Evolutionary conservation across 2,797 vertebrate genomes (phyloP), one percentile per base, ranked within the genome.

Genomic region (Zalophus californianus): DNA sequence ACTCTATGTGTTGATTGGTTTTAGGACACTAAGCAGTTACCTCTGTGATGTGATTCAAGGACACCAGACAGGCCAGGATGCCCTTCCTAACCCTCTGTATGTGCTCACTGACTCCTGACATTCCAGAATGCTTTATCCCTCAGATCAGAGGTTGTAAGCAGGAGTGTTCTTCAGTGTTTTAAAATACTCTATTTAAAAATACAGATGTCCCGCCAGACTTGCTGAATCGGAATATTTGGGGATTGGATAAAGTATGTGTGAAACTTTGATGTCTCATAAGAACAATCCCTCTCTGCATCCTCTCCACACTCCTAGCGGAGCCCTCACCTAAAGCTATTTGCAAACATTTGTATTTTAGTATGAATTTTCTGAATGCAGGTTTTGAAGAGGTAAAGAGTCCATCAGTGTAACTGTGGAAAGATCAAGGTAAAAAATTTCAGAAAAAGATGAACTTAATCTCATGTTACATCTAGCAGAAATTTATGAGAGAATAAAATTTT

Each of bases 171-270:
- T 77, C 62, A 50, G 10, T 56, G 48, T 85, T 75, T 72, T 93
- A 38, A 96, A 96, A 95, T 77, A 79, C 35, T 86, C 38, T 38
- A 35, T 38, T 85, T 91, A 38, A 97, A 97, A 95, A 60, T 75
- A 64, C 35, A 56, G 6, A 44, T 77, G n/a, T 86, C 66, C 29
- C 70, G 6, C 58, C 21, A 77, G 35, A 70, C 79, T 13, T 70
- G 68, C 35, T 18, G 12, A 79, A 64, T 80, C 32, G 21, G 70
- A 91, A 91, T 94, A 91, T 80, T 86, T 95, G 8, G 50, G 35
- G 48, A 13, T 64, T 66, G 56, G 54, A 44, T 73, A 75, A 70
- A 93, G 10, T 73, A 29, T 0, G 0, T 58, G 32, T 66, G 29
- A 82, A 88, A 52, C 20, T 68, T 73, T 38, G 48, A 75, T 79